Conservation (phyloP, 1,140 invertebrate genomes). For the Druon quercuslanigerum region DNA sequence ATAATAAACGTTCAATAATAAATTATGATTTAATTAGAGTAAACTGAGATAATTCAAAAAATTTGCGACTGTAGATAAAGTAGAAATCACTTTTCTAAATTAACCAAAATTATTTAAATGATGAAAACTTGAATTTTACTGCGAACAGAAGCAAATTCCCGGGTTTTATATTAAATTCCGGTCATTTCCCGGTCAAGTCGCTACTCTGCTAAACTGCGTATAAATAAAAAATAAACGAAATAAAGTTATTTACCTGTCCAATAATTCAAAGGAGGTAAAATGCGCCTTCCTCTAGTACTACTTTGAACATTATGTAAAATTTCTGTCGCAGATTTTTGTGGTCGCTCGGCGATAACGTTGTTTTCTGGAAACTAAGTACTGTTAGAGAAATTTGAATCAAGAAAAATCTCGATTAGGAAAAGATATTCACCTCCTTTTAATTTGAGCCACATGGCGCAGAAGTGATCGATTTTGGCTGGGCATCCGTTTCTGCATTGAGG, state of each 20-base stretch:
- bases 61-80: too few relatives aligned
- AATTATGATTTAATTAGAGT: too few relatives aligned
- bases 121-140: too few relatives aligned
- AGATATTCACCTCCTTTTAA: conserved; percentile 37
- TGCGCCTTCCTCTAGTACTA: conserved; percentile 55
- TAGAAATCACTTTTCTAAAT: too few relatives aligned
- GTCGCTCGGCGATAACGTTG: not conserved
- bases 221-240: not conserved
- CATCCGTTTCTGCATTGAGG: conserved; percentile 59
- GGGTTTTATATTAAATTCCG: too few relatives aligned
- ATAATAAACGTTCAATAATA: too few relatives aligned
- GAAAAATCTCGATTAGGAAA: conserved; percentile 13
- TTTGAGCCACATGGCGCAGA: conserved; percentile 60
- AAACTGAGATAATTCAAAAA: too few relatives aligned
- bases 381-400: not conserved
- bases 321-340: conserved; percentile 1
- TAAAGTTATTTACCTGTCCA: conserved; percentile 50
- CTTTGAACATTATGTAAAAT: conserved; percentile 26
- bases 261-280: conserved; percentile 53
- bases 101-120: too few relatives aligned
- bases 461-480: conserved; percentile 57
- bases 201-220: too few relatives aligned
- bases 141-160: too few relatives aligned
- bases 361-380: conserved; percentile 33
- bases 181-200: too few relatives aligned